Evolutionary conservation across 2,888 invertebrate genomes (phyloP).

Genomic region (Pseudanteris insignis): DNA sequence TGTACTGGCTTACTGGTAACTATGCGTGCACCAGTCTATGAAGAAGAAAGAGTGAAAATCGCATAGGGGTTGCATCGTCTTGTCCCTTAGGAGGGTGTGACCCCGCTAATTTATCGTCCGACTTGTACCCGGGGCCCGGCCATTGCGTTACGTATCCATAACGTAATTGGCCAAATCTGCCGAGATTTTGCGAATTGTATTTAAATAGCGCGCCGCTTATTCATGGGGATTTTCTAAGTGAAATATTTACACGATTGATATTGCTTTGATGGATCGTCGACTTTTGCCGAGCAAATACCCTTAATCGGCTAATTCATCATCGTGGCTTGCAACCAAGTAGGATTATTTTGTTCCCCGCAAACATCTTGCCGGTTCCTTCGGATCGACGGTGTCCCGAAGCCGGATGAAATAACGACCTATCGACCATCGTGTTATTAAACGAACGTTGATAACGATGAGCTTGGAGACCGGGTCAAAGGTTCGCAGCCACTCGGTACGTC

Average conservation of each 20-base stretch:
- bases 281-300: constrained; percentile 2
- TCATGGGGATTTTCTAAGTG: constrained; percentile 17
- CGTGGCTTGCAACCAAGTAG: constrained; percentile 10
- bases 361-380: too few relatives aligned
- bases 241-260: constrained; percentile 22
- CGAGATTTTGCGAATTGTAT: constrained; percentile 35
- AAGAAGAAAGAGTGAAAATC: constrained; percentile 50
- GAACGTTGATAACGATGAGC: too few relatives aligned
- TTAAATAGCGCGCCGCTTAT: constrained; percentile 23
- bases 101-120: constrained; percentile 51
- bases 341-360: too few relatives aligned
- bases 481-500: too few relatives aligned
- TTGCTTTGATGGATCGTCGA: constrained; percentile 11
- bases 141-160: constrained; percentile 28
- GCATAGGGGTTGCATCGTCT: constrained; percentile 46
- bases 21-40: constrained; percentile 36
- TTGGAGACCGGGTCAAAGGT: too few relatives aligned
- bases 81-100: constrained; percentile 45
- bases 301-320: constrained; percentile 12
- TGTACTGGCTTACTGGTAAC: constrained; percentile 40
- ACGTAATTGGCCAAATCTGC: constrained; percentile 39
- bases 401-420: too few relatives aligned
- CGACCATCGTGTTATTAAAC: too few relatives aligned
- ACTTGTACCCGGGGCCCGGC: constrained; percentile 14
- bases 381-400: too few relatives aligned